Conservation (phyloP, 2,888 invertebrate species). For the Rhagonycha fulva region DNA sequence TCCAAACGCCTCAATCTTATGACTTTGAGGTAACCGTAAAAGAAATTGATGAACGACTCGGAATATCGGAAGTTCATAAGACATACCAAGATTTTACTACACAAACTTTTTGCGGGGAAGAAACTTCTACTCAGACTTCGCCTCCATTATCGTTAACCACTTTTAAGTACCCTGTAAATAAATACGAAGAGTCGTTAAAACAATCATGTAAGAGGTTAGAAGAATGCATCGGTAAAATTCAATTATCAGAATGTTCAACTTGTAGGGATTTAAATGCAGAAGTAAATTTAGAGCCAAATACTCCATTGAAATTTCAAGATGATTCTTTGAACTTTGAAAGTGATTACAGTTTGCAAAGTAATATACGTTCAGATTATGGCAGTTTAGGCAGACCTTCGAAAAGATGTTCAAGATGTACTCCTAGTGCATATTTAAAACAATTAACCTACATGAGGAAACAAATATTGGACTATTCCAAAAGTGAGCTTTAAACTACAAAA, state of each 20-base stretch:
- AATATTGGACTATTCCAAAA: slow-evolving; percentile 59
- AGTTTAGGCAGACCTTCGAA: slow-evolving; percentile 47
- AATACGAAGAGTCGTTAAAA: slow-evolving; percentile 49
- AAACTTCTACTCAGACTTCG: slow-evolving; percentile 16
- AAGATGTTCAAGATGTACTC: slow-evolving; percentile 49
- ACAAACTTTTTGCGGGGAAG: slow-evolving; percentile 11
- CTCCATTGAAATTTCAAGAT: not conserved
- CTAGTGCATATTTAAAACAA: slow-evolving; percentile 63
- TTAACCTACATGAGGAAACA: slow-evolving; percentile 61
- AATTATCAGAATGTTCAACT: not conserved
- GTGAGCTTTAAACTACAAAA: slow-evolving; percentile 45
- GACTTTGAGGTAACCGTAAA: slow-evolving; percentile 49
- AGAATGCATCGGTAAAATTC: slow-evolving; percentile 40
- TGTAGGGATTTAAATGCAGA: not conserved
- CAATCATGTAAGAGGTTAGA: slow-evolving; percentile 50
- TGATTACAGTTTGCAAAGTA: slow-evolving; percentile 48
- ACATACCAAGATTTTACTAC: slow-evolving; percentile 14
- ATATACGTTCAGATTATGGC: slow-evolving; percentile 53
- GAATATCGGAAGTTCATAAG: not conserved
- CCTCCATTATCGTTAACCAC: slow-evolving; percentile 1
- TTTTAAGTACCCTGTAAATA: slow-evolving; percentile 44
- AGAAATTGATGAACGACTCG: slow-evolving; percentile 36
- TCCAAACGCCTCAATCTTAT: slow-evolving; percentile 40
- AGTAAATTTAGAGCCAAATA: not conserved
- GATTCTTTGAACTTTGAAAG: slow-evolving; percentile 6